A percentile compares a stretch with the other conserved stretches of the same genome.
phyloP scores from a whole-genome alignment of 1,140 invertebrate genomes.

The Monomorium pharaonis region DNA sequence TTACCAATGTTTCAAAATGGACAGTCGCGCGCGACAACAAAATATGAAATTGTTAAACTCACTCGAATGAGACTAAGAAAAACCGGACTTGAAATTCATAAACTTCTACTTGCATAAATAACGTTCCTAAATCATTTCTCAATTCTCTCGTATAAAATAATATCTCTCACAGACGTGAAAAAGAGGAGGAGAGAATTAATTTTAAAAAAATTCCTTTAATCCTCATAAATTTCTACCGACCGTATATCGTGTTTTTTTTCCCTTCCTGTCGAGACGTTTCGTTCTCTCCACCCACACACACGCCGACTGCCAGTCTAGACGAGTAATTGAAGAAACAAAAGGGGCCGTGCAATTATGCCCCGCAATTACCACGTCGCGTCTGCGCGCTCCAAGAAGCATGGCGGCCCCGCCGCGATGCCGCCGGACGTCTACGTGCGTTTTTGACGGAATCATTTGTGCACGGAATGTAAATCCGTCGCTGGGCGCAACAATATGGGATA shows the following conservation, averaged over 20 bases:
- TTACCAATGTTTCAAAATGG: not conserved
- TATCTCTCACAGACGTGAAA: not conserved
- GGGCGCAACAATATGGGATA: not conserved
- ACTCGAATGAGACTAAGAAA: conserved; percentile 89
- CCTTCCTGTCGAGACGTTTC: conserved; percentile 13
- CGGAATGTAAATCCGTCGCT: conserved; percentile 34
- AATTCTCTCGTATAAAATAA: not conserved
- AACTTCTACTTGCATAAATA: conserved; percentile 89
- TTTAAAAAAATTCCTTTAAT: conserved; percentile 78
- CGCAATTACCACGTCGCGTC: conserved; percentile 73
- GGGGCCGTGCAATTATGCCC: conserved; percentile 77
- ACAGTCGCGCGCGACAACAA: not conserved
- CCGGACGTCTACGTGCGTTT: conserved; percentile 64
- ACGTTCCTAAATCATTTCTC: not conserved
- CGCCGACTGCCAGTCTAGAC: conserved; percentile 71
- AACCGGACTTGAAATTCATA: conserved; percentile 92
- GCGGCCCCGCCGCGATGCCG: conserved; percentile 47
- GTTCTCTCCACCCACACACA: conserved; percentile 11
- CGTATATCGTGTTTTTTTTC: conserved; percentile 17
- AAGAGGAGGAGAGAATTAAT: conserved; percentile 54
- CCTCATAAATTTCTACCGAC: conserved; percentile 38
- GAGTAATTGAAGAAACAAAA: conserved; percentile 83
- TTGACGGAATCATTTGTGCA: conserved; percentile 76
- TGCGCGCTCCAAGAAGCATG: conserved; percentile 64
- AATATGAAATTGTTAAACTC: conserved; percentile 77